These are phyloP conservation scores for Ornithoptera alexandrae DNA, from an alignment of 2,888 invertebrate genomes.

Conservation along the genomic window DNA sequence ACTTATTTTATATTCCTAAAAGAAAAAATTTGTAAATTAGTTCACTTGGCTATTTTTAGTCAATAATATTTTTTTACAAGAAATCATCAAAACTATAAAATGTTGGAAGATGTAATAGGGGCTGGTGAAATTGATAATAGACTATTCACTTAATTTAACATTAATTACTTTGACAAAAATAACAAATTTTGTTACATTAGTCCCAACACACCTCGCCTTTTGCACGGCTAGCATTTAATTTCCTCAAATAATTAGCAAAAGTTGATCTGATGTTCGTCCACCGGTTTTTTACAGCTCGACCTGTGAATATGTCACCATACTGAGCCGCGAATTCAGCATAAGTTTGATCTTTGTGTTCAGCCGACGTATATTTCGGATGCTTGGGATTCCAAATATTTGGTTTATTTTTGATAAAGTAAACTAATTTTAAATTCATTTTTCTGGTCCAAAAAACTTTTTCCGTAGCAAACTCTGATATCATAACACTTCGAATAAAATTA, in stretches of 20 bases:
- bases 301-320: slow-evolving; percentile 65
- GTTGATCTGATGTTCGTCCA: slow-evolving; percentile 75
- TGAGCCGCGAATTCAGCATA: slow-evolving; percentile 66
- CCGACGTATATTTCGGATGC: slow-evolving; percentile 67
- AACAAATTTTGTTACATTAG: not conserved
- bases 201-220: slow-evolving; percentile 52
- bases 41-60: not conserved
- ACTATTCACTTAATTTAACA: not conserved
- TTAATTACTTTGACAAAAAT: not conserved
- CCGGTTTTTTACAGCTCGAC: slow-evolving; percentile 69
- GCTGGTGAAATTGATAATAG: not conserved
- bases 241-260: slow-evolving; percentile 67
- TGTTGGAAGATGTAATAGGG: not conserved
- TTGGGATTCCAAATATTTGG: slow-evolving; percentile 71
- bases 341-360: slow-evolving; percentile 56
- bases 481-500: slow-evolving; percentile 29
- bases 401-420: slow-evolving; percentile 61
- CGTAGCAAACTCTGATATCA: slow-evolving; percentile 69
- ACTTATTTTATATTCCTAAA: slow-evolving; percentile 62
- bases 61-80: too few species aligned
- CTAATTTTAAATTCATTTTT: slow-evolving; percentile 69
- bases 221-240: slow-evolving; percentile 52
- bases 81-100: too few species aligned
- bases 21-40: not conserved
- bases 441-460: slow-evolving; percentile 73